Evolutionary conservation across 2,113 vertebrate genomes (phyloP).

Genomic region (Marmota flaviventris): DNA sequence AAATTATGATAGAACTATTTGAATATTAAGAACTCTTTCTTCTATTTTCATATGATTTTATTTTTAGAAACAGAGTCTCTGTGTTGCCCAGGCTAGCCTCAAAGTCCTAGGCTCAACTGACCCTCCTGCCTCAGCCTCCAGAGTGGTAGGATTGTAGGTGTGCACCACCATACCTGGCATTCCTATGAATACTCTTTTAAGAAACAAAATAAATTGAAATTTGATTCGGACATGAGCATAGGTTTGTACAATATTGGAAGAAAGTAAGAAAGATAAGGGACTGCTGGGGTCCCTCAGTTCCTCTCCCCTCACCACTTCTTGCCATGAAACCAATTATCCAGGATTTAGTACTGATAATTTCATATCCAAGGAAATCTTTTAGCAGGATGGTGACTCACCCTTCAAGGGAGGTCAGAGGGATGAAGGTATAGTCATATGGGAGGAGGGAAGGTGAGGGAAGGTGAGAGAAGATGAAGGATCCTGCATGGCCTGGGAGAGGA

Average conservation of each 20-base stretch:
- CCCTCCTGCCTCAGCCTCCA: not conserved
- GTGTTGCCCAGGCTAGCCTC: not conserved
- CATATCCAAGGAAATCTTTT: not conserved
- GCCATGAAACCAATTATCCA: not conserved
- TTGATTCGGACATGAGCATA: not conserved
- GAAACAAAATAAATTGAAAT: slow-evolving; percentile 31
- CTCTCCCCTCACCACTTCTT: not conserved
- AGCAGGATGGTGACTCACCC: not conserved
- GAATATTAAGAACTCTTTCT: not conserved
- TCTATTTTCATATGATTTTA: slow-evolving; percentile 6
- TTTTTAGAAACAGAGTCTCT: not conserved
- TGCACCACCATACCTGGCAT: not conserved
- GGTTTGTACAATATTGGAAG: not conserved
- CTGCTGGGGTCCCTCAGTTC: not conserved
- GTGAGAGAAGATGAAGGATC: not conserved
- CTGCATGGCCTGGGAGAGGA: not conserved
- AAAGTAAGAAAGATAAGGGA: not conserved
- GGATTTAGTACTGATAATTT: not conserved
- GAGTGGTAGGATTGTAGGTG: not conserved
- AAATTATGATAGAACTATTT: slow-evolving; percentile 42
- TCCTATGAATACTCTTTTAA: not conserved
- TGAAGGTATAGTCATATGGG: not conserved
- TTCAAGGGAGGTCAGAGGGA: not conserved
- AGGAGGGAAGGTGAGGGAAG: no score
- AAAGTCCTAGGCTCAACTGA: not conserved